Percentiles rank a stretch among this genome's conserved stretches.
These are phyloP conservation scores for Drosophila bipectinata DNA, from an alignment of 1,140 invertebrate species.

Conservation along the genomic window DNA sequence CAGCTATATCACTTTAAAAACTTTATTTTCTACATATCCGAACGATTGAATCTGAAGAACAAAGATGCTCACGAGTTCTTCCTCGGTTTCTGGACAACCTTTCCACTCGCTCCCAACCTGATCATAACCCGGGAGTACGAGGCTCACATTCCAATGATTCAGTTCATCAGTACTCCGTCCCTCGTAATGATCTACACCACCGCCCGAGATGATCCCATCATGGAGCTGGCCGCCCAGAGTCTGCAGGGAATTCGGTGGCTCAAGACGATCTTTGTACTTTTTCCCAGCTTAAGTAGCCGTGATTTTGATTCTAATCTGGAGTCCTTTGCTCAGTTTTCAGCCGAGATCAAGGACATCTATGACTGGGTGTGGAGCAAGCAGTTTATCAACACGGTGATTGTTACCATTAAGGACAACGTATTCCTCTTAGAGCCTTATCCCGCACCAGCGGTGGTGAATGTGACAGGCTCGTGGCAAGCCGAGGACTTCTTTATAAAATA, in stretches of 20 bases:
- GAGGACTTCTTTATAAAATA: slow-evolving; percentile 53
- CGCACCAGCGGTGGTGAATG: slow-evolving; percentile 46
- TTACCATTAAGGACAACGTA: slow-evolving; percentile 59
- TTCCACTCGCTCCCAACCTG: slow-evolving; percentile 54
- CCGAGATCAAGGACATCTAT: slow-evolving; percentile 30
- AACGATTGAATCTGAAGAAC: slow-evolving; percentile 49
- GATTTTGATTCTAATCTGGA: slow-evolving; percentile 33
- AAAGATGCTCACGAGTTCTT: slow-evolving; percentile 48
- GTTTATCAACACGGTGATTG: slow-evolving; percentile 60
- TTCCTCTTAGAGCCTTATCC: slow-evolving; percentile 70
- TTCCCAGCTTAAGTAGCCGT: slow-evolving; percentile 31
- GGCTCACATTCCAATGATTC: slow-evolving; percentile 22
- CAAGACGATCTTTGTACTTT: slow-evolving; percentile 67
- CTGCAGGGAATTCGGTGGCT: slow-evolving; percentile 52
- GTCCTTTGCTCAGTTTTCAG: slow-evolving; percentile 15
- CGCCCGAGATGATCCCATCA: slow-evolving; percentile 61
- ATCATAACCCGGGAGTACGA: slow-evolving; percentile 40
- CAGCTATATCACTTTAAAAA: slow-evolving; percentile 64
- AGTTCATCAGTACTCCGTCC: slow-evolving; percentile 66
- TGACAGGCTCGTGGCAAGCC: slow-evolving; percentile 44
- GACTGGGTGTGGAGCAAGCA: slow-evolving; percentile 69
- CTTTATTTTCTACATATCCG: slow-evolving; percentile 72
- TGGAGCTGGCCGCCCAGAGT: slow-evolving; percentile 63
- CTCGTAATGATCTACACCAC: slow-evolving; percentile 67
- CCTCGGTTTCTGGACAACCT: slow-evolving; percentile 45